Evolutionary conservation across 1,140 invertebrate species (phyloP).

Genomic region (Phenacoccus solenopsis): DNA sequence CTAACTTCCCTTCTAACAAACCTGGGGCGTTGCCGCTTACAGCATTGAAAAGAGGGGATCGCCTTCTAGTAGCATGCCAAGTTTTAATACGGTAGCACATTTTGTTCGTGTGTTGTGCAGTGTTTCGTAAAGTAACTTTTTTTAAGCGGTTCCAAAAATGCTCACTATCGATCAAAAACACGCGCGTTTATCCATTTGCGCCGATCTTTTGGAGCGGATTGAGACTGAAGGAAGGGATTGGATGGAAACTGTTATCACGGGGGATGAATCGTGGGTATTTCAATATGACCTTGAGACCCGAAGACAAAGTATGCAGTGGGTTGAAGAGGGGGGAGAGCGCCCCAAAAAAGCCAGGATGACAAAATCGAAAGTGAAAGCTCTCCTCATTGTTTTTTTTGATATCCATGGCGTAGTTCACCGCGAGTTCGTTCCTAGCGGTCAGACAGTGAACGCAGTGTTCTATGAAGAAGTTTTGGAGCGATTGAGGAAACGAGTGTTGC

Average conservation of each 20-base stretch:
- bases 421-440: slow-evolving; percentile 28
- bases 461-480: slow-evolving; percentile 18
- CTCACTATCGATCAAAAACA: background rate
- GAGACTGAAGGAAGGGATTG: background rate
- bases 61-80: too few relatives aligned
- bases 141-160: background rate
- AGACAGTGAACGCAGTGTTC: slow-evolving; percentile 25
- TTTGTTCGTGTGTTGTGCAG: too few relatives aligned
- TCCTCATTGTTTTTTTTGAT: slow-evolving; percentile 31
- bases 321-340: too few relatives aligned
- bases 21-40: too few relatives aligned
- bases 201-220: slow-evolving; percentile 4
- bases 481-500: background rate
- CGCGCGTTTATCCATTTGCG: background rate
- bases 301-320: slow-evolving; percentile 15
- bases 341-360: background rate
- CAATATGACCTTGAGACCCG: slow-evolving; percentile 25
- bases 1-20: too few relatives aligned
- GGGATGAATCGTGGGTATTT: slow-evolving; percentile 27
- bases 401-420: slow-evolving; percentile 27
- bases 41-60: too few relatives aligned
- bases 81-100: too few relatives aligned
- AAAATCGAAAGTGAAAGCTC: slow-evolving; percentile 15
- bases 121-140: too few relatives aligned
- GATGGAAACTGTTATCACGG: slow-evolving; percentile 23